phyloP scores from a whole-genome alignment of 2,797 vertebrate species.

The Leuciscus waleckii region DNA sequence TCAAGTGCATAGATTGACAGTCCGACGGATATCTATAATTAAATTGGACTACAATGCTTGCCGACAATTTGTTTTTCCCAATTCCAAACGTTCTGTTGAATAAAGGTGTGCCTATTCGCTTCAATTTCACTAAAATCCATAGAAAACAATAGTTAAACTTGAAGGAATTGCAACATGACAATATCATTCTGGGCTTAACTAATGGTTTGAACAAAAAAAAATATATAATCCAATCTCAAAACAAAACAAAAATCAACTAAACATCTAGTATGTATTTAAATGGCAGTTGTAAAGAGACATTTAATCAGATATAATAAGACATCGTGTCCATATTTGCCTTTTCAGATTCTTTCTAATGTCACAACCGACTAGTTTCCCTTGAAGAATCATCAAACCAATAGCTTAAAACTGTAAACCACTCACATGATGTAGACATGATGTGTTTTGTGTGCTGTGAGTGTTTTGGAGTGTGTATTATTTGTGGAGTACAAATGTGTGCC shows the following conservation, averaged over 20 bases:
- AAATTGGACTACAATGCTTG: neutral
- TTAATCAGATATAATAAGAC: neutral
- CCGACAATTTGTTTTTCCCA: neutral
- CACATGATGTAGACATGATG: constrained; percentile 59
- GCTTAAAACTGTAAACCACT: constrained; percentile 71
- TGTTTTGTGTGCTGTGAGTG: constrained; percentile 40
- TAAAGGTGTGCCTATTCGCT: constrained; percentile 69
- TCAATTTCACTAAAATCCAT: neutral
- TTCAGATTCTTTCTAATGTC: constrained; percentile 64
- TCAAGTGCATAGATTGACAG: constrained; percentile 39
- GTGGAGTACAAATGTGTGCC: constrained; percentile 49
- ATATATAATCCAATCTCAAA: neutral
- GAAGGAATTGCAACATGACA: constrained; percentile 4
- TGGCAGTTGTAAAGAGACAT: neutral
- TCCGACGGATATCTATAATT: neutral
- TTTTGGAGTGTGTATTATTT: constrained; percentile 40
- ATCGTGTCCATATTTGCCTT: constrained; percentile 59
- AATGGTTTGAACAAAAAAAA: neutral
- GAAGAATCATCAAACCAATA: constrained; percentile 68
- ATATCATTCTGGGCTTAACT: neutral
- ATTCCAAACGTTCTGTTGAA: neutral
- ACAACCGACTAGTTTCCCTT: constrained; percentile 73
- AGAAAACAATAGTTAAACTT: neutral
- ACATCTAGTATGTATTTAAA: neutral
- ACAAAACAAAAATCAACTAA: constrained; percentile 22